Evolutionary conservation across 2,113 vertebrate genomes (phyloP).

Genomic region (Oostethus manadensis): DNA sequence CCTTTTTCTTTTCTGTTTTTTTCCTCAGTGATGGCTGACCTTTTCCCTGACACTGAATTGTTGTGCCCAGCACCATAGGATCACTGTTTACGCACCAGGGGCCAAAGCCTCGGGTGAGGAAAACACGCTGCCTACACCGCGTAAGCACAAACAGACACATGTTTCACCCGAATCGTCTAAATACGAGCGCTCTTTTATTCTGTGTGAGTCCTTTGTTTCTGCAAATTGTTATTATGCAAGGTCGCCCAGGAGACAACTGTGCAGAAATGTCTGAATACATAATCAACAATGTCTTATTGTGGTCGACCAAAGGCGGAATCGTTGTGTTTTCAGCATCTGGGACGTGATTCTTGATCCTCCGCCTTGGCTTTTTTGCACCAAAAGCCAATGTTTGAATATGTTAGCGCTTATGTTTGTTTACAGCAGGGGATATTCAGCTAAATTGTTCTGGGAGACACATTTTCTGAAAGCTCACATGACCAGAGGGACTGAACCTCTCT

Average conservation of each 20-base stretch:
- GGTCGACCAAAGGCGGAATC: constrained; percentile 36
- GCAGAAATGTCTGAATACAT: constrained; percentile 52
- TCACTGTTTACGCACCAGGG: constrained; percentile 66
- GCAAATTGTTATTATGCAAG: constrained; percentile 47
- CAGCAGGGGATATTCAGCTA: constrained; percentile 1
- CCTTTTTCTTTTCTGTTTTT: constrained; percentile 40
- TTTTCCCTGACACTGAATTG: constrained; percentile 69
- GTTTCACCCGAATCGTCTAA: constrained; percentile 20
- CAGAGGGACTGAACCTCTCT: constrained; percentile 8
- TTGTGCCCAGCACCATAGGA: constrained; percentile 63
- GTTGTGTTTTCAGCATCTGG: constrained; percentile 40
- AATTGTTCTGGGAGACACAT: neutral
- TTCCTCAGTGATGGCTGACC: constrained; percentile 63
- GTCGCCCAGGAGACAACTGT: constrained; percentile 44
- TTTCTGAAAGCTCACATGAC: constrained; percentile 32
- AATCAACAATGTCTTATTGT: constrained; percentile 57
- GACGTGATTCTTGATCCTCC: constrained; percentile 43
- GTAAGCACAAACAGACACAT: constrained; percentile 30
- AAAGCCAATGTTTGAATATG: constrained; percentile 35
- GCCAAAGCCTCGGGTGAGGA: constrained; percentile 40
- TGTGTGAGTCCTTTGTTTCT: constrained; percentile 53
- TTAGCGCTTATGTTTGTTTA: constrained; percentile 60
- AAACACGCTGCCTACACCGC: constrained; percentile 49
- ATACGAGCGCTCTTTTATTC: constrained; percentile 25
- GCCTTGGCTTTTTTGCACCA: constrained; percentile 6